A percentile compares a stretch with the other conserved stretches of the same genome.
These are phyloP conservation scores for Polyergus mexicanus DNA, from an alignment of 1,140 invertebrate genomes.

Conservation along the genomic window DNA sequence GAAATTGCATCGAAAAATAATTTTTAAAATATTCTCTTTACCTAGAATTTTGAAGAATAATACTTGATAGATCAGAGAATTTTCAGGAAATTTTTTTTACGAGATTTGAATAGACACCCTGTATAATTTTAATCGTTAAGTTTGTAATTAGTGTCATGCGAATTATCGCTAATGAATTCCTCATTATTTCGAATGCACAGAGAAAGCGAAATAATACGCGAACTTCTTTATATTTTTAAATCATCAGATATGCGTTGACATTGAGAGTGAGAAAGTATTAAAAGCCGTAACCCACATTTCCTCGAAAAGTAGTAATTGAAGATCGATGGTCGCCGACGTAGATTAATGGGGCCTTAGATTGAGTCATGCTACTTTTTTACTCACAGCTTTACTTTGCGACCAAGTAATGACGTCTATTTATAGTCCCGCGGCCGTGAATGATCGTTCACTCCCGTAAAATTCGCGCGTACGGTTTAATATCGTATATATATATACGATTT, in stretches of 20 bases:
- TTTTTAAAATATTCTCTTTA: no score
- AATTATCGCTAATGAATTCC: not conserved
- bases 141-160: no score
- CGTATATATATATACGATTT: no score
- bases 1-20: no score
- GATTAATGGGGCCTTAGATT: conserved; percentile 20
- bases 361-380: not conserved
- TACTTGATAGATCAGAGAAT: no score
- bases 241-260: not conserved
- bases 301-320: conserved; percentile 17
- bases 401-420: not conserved
- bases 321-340: conserved; percentile 19
- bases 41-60: no score
- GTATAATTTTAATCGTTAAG: not conserved
- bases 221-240: not conserved
- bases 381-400: conserved; percentile 2
- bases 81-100: no score
- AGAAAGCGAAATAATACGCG: not conserved
- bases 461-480: not conserved
- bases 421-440: not conserved
- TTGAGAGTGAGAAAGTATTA: not conserved
- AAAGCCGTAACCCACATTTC: conserved; percentile 8
- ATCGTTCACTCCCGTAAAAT: not conserved
- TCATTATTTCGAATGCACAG: not conserved
- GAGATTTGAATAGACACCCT: no score